A percentile compares a stretch with the other conserved stretches of the same genome.
Conservation (phyloP, 1,140 invertebrate genomes). For the Hyles euphorbiae region DNA sequence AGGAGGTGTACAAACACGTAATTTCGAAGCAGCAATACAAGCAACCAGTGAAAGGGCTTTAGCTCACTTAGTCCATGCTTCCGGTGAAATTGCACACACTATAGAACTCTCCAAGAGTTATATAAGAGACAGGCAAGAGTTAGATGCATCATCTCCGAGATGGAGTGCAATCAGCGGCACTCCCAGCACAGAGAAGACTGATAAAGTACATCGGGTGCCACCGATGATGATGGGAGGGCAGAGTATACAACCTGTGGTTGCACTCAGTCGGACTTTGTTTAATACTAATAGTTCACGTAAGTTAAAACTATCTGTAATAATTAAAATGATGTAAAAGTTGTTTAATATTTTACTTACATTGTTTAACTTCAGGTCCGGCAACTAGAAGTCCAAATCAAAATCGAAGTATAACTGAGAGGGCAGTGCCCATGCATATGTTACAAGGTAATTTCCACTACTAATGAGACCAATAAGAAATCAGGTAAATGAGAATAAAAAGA, state of each 20-base stretch:
- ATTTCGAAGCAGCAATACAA: slow-evolving; percentile 50
- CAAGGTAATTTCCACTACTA: slow-evolving; percentile 37
- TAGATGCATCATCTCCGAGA: slow-evolving; percentile 35
- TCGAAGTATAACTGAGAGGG: slow-evolving; percentile 35
- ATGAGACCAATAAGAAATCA: not conserved
- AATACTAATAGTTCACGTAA: slow-evolving; percentile 39
- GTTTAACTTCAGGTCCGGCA: slow-evolving; percentile 28
- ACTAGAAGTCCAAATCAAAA: slow-evolving; percentile 38
- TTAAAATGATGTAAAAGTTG: too few relatives aligned
- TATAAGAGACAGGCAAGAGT: slow-evolving; percentile 44
- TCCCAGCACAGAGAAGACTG: slow-evolving; percentile 34
- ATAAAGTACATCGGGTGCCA: slow-evolving; percentile 49
- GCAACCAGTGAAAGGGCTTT: slow-evolving; percentile 46
- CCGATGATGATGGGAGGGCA: slow-evolving; percentile 52
- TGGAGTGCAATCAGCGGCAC: slow-evolving; percentile 47
- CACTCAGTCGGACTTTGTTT: slow-evolving; percentile 43
- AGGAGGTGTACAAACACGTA: slow-evolving; percentile 34
- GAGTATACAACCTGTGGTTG: slow-evolving; percentile 57
- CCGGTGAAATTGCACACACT: slow-evolving; percentile 40
- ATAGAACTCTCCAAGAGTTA: slow-evolving; percentile 49
- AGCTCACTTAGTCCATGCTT: slow-evolving; percentile 52
- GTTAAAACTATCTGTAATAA: slow-evolving; percentile 9
- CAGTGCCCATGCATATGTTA: slow-evolving; percentile 57
- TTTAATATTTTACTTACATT: too few relatives aligned
- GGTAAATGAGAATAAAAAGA: not conserved